phyloP scores from a whole-genome alignment of 2,113 vertebrate genomes.

The Neodon shergylaensis region DNA sequence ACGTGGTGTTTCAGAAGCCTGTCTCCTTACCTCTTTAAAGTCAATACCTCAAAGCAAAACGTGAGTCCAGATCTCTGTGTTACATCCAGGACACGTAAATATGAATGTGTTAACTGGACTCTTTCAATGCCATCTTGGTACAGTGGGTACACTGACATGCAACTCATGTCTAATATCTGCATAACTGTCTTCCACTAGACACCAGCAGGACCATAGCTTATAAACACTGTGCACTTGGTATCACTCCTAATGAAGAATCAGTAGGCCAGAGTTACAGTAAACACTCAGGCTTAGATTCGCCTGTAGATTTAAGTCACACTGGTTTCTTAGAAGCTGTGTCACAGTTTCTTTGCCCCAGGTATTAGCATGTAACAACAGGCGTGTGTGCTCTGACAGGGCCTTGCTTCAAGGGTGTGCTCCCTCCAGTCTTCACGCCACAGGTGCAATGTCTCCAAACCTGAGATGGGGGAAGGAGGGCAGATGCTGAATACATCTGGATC shows the following conservation, averaged over 20 bases:
- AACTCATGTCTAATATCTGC: neutral
- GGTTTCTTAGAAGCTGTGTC: neutral
- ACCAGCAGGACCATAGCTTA: neutral
- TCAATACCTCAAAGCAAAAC: slow-evolving; percentile 20
- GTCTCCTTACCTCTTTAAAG: neutral
- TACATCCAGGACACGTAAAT: neutral
- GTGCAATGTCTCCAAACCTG: neutral
- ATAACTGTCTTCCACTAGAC: neutral
- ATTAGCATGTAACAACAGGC: neutral
- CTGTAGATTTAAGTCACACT: neutral
- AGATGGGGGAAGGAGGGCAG: neutral
- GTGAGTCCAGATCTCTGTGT: slow-evolving; percentile 35
- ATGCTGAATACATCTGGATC: neutral
- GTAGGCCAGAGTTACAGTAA: neutral
- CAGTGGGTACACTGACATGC: neutral
- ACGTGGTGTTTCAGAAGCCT: neutral
- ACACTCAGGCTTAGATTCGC: neutral
- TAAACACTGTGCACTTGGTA: neutral
- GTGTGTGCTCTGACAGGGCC: neutral
- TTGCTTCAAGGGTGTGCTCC: neutral
- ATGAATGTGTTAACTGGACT: neutral
- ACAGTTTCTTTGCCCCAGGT: neutral
- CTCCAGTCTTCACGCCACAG: neutral
- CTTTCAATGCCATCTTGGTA: neutral
- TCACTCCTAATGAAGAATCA: neutral